phyloP scores from a whole-genome alignment of 2,888 invertebrate species.

The Chrysina gloriosa region DNA sequence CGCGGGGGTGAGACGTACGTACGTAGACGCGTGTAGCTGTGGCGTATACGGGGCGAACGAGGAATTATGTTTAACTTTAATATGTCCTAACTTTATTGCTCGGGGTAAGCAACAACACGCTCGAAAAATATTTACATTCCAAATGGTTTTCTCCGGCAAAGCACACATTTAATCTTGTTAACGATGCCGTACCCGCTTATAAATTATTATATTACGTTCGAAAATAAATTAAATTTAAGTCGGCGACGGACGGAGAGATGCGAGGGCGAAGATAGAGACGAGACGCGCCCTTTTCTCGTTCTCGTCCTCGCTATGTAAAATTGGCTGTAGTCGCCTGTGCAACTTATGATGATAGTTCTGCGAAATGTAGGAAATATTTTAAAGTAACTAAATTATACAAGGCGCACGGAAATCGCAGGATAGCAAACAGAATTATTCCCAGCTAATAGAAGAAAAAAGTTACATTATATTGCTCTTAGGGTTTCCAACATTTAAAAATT shows the following conservation, averaged over 20 bases:
- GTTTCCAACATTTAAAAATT: too few relatives aligned
- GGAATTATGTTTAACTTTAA: conserved; percentile 42
- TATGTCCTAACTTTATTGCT: conserved; percentile 42
- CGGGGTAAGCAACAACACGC: conserved; percentile 45
- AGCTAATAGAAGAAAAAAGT: too few relatives aligned
- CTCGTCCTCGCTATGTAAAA: too few relatives aligned
- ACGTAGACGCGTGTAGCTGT: background rate
- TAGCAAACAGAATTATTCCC: too few relatives aligned
- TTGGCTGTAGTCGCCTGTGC: too few relatives aligned
- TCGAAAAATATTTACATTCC: conserved; percentile 52
- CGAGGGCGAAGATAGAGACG: background rate
- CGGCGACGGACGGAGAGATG: background rate
- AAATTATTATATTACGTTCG: conserved; percentile 49
- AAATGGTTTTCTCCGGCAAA: conserved; percentile 50
- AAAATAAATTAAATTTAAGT: conserved; percentile 39
- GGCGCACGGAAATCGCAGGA: too few relatives aligned
- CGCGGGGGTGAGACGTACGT: background rate
- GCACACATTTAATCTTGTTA: conserved; percentile 53
- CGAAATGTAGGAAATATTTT: too few relatives aligned
- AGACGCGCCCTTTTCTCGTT: background rate
- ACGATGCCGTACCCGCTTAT: conserved; percentile 48
- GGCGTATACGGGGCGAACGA: conserved; percentile 7
- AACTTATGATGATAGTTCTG: too few relatives aligned
- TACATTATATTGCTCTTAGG: too few relatives aligned
- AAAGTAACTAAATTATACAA: too few relatives aligned